Evolutionary conservation across 2,888 invertebrate species (phyloP).

Genomic region (Melieria omissa): DNA sequence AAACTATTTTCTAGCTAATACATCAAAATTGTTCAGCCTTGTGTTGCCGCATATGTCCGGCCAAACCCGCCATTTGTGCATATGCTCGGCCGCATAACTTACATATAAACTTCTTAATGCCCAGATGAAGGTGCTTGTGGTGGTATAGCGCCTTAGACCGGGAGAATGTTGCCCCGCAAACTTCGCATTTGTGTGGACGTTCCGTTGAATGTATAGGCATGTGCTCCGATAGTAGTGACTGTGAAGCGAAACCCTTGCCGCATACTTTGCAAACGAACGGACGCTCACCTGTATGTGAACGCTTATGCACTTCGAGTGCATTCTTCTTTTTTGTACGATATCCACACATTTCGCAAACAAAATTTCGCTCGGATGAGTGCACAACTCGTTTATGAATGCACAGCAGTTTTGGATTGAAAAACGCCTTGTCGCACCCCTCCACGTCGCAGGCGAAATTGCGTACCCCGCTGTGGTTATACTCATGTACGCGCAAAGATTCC

Average conservation of each 20-base stretch:
- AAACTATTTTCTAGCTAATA: too few species aligned
- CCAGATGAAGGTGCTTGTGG: constrained; percentile 52
- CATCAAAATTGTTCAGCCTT: constrained; percentile 7
- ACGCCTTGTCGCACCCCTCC: constrained; percentile 56
- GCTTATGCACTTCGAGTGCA: constrained; percentile 56
- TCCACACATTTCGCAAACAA: constrained; percentile 46
- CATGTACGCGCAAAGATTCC: constrained; percentile 47
- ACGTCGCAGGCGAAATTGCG: constrained; percentile 51
- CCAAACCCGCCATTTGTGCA: constrained; percentile 56
- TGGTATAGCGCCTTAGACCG: constrained; percentile 52
- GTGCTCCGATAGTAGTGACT: constrained; percentile 44
- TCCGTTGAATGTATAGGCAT: constrained; percentile 46
- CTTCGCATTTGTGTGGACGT: constrained; percentile 46
- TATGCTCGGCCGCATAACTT: constrained; percentile 54
- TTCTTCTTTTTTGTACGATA: constrained; percentile 49
- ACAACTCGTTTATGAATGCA: constrained; percentile 52
- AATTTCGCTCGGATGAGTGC: constrained; percentile 51
- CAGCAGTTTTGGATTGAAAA: constrained; percentile 53
- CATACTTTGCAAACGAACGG: constrained; percentile 52
- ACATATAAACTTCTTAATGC: constrained; percentile 54
- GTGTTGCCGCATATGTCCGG: constrained; percentile 52
- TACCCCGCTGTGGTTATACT: constrained; percentile 48
- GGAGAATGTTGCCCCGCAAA: constrained; percentile 52
- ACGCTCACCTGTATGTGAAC: constrained; percentile 59
- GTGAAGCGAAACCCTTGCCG: constrained; percentile 43